Base-by-base conservation (phyloP, 2,888 invertebrate species). In the Azorinus chamasolen region DNA sequence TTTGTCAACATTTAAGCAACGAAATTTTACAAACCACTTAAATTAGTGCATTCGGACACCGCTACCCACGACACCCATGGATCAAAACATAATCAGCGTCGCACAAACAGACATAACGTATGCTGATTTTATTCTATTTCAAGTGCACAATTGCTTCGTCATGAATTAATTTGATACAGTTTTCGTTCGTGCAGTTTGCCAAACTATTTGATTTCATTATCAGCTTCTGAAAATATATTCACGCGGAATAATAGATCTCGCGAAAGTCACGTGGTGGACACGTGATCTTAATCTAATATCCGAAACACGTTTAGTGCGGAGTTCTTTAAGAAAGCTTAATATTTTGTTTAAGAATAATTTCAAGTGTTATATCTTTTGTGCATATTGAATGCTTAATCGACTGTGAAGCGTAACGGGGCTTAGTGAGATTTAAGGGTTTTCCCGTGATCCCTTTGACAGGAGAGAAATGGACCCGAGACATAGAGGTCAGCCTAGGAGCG, bases 351-450 rank as follows among this genome's bases (percentile, higher is more conserved):
- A 68, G 59, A 55, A 58, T 54, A 61, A 68, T 41, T 53, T 78
- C 61, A 53, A 81, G 80, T 77, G 77, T 77, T 81, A 77, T 81
- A 51, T 77, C 80, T 77, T 80, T 81, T 77, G 76, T 74, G 73
- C 55, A 43, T 51, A 43, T 58, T 73, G 58, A 68, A 63, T 74
- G 71, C 63, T 69, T 58, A 81, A 74, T 81, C 80, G 74, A 41
- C 51, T 61, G 46, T 70, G 73, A 71, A 70, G 45, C 69, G 46
- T 59, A 55, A 64, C 59, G 62, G 57, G 50, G 18, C n/a, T 27
- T 50, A 32, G 32, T 10, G 10, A 32, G 32, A 32, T n/a, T 53
- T 43, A 41, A 39, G 69, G 62, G 66, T 50, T 55, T 24, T 50
- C 39, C 48, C 50, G 62, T 48, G 48, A 50, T 62, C 27, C 58